Percentiles rank a stretch among this genome's conserved stretches.
phyloP scores from a whole-genome alignment of 1,140 invertebrate species.

The Drosophila melanica region DNA sequence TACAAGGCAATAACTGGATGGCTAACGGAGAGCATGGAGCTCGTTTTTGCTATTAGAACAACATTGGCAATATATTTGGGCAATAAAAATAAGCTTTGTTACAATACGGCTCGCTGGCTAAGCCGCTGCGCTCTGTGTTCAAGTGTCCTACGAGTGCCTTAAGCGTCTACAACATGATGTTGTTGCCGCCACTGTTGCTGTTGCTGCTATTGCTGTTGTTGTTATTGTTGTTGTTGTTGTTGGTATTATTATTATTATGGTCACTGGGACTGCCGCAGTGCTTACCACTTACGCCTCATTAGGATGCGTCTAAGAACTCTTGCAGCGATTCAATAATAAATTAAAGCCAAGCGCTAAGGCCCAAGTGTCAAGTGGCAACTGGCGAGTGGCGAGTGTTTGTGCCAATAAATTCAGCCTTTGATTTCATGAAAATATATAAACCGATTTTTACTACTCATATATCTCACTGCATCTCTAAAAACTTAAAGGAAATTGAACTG shows the following conservation, averaged over 20 bases:
- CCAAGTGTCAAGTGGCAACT: slow-evolving; percentile 46
- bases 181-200: slow-evolving; percentile 30
- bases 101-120: slow-evolving; percentile 54
- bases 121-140: slow-evolving; percentile 9
- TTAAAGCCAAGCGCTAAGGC: slow-evolving; percentile 47
- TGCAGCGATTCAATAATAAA: slow-evolving; percentile 78
- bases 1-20: slow-evolving; percentile 33
- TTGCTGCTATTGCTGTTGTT: slow-evolving; percentile 12
- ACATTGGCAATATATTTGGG: slow-evolving; percentile 80
- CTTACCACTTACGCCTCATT: slow-evolving; percentile 80
- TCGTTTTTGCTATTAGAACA: slow-evolving; percentile 81
- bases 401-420: slow-evolving; percentile 15
- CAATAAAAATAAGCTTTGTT: slow-evolving; percentile 81
- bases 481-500: slow-evolving; percentile 13
- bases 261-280: slow-evolving; percentile 48
- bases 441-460: slow-evolving; percentile 14
- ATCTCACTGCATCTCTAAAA: slow-evolving; percentile 29
- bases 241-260: slow-evolving; percentile 66
- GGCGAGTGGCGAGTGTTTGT: slow-evolving; percentile 26
- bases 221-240: neutral
- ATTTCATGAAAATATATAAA: slow-evolving; percentile 20
- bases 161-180: slow-evolving; percentile 27
- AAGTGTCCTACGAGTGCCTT: slow-evolving; percentile 38
- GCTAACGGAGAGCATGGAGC: slow-evolving; percentile 17
- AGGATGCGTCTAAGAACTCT: slow-evolving; percentile 78